A percentile compares a stretch with the other conserved stretches of the same genome.
phyloP scores from a whole-genome alignment of 2,113 vertebrate genomes.

The Pluvialis apricaria region DNA sequence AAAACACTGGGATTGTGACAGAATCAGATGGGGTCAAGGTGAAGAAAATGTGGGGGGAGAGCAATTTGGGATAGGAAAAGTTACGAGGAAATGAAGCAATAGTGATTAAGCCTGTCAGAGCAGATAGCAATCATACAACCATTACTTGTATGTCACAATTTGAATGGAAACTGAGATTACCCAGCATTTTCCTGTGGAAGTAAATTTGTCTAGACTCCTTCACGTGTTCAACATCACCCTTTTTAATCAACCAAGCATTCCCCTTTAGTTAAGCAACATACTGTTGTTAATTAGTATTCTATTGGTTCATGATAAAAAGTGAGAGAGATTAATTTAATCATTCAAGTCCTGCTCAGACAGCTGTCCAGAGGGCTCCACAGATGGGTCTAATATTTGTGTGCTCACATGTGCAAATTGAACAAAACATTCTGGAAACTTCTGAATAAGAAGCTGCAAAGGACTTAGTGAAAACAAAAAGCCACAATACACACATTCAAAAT shows the following conservation, averaged over 20 bases:
- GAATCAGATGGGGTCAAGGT: not conserved
- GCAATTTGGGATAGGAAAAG: not conserved
- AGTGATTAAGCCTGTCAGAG: not conserved
- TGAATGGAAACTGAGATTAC: not conserved
- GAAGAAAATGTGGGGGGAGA: not conserved
- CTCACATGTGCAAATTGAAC: not conserved
- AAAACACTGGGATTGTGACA: not conserved
- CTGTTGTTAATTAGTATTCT: not conserved
- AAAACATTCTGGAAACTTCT: not conserved
- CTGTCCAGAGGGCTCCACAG: not conserved
- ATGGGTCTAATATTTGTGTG: not conserved
- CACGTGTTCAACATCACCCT: not conserved
- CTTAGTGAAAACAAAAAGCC: not conserved
- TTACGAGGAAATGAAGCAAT: not conserved
- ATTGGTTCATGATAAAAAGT: not conserved
- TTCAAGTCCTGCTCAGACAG: not conserved
- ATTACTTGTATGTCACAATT: not conserved
- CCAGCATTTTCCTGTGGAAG: not conserved
- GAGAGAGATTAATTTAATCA: not conserved
- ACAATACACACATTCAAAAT: not conserved
- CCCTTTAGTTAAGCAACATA: not conserved
- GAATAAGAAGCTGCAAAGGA: not conserved
- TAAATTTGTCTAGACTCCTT: not conserved
- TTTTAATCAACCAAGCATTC: not conserved
- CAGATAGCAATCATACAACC: not conserved